Percentiles rank a stretch among this genome's conserved stretches.
phyloP scores from a whole-genome alignment of 2,113 vertebrate species.

The Delphinapterus leucas region DNA sequence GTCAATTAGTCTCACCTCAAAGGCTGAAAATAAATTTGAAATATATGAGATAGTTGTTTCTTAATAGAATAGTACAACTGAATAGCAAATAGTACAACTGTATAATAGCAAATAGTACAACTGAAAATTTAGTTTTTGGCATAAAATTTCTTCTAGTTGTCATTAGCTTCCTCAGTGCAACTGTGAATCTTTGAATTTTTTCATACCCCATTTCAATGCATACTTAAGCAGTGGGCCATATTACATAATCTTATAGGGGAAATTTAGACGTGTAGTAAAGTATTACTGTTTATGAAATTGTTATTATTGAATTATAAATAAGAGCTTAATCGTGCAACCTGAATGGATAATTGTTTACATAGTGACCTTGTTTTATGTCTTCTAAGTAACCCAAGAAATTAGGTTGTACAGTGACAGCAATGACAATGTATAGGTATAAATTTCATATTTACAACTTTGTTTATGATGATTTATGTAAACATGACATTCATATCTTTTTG shows the following conservation, averaged over 20 bases:
- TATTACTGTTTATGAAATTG: constrained; percentile 26
- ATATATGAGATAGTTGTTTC: constrained; percentile 40
- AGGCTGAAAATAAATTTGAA: constrained; percentile 40
- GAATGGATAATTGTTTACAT: constrained; percentile 46
- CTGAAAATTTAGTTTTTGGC: constrained; percentile 68
- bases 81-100: constrained; percentile 60
- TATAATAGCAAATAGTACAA: constrained; percentile 23
- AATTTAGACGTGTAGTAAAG: not conserved
- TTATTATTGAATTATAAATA: constrained; percentile 52
- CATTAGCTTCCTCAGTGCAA: constrained; percentile 50
- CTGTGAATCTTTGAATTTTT: not conserved
- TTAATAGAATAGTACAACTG: constrained; percentile 48
- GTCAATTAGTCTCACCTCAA: not conserved
- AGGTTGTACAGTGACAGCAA: not conserved
- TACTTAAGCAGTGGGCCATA: not conserved
- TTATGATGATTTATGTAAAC: constrained; percentile 1
- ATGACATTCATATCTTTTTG: constrained; percentile 29
- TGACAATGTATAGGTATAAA: constrained; percentile 20
- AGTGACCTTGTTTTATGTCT: constrained; percentile 19
- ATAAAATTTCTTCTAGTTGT: constrained; percentile 45
- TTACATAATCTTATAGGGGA: not conserved
- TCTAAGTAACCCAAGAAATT: constrained; percentile 32
- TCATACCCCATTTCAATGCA: not conserved
- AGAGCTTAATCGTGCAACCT: constrained; percentile 8
- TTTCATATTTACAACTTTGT: constrained; percentile 47